phyloP scores from a whole-genome alignment of 2,797 vertebrate species.

The Lithobates pipiens region DNA sequence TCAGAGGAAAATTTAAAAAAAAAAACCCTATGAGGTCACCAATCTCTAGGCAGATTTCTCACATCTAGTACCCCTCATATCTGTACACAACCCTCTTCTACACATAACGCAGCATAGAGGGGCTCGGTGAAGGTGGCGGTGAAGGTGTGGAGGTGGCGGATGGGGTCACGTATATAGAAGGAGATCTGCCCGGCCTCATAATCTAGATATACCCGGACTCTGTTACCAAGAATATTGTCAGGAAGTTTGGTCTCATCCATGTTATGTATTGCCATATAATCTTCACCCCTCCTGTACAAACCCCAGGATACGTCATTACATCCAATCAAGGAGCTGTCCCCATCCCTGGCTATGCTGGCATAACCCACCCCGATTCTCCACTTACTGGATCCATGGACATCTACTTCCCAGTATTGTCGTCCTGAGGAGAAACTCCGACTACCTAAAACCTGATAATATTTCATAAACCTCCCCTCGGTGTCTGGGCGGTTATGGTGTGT shows the following conservation, averaged over 20 bases:
- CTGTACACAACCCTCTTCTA: neutral
- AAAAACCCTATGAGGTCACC: too few species aligned
- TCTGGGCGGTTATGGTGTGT: neutral
- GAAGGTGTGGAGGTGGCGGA: neutral
- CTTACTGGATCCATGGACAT: neutral
- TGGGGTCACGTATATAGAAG: neutral
- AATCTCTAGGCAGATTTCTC: too few species aligned
- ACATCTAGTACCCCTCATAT: too few species aligned
- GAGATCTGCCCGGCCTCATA: neutral
- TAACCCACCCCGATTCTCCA: neutral
- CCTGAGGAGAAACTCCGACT: slow-evolving; percentile 1
- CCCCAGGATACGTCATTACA: neutral
- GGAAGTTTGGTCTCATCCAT: neutral
- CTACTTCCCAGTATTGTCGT: neutral
- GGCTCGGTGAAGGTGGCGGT: neutral
- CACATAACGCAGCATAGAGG: neutral
- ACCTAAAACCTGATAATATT: neutral
- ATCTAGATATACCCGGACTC: neutral
- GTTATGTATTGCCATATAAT: neutral
- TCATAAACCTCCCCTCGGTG: neutral
- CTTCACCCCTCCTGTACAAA: neutral
- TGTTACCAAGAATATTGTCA: too few species aligned
- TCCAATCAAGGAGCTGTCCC: neutral
- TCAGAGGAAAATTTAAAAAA: too few species aligned
- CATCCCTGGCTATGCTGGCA: neutral